A percentile compares a stretch with the other conserved stretches of the same genome.
Conservation (phyloP, 2,888 invertebrate genomes). For the Oasisia sp. region DNA sequence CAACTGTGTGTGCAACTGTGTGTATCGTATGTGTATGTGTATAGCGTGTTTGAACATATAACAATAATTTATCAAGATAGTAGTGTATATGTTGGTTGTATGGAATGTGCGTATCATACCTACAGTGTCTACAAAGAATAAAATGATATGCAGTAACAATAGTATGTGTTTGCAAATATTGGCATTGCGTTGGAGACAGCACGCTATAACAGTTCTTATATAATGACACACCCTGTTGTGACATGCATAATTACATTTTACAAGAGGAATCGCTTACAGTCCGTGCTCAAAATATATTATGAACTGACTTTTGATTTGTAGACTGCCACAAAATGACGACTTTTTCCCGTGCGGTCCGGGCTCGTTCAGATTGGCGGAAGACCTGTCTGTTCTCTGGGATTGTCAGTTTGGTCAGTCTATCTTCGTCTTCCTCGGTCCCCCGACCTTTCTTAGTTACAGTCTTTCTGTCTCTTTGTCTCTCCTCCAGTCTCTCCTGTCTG, state of each 20-base stretch:
- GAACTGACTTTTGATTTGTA: neutral
- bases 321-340: neutral
- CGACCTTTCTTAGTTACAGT: neutral
- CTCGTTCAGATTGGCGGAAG: neutral
- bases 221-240: neutral
- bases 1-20: too few relatives aligned
- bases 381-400: neutral
- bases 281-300: neutral
- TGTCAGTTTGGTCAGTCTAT: neutral
- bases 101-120: too few relatives aligned
- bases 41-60: too few relatives aligned
- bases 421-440: neutral
- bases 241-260: neutral
- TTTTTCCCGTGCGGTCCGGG: neutral
- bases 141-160: too few relatives aligned
- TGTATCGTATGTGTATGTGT: too few relatives aligned
- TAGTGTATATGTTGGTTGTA: too few relatives aligned
- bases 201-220: neutral
- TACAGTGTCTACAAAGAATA: too few relatives aligned
- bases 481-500: neutral
- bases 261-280: neutral
- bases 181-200: too few relatives aligned
- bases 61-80: too few relatives aligned
- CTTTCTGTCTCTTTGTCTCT: neutral
- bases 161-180: too few relatives aligned